Evolutionary conservation across 2,113 vertebrate species (phyloP), one percentile per base, ranked within the genome.

Genomic region (Solenodon paradoxus): DNA sequence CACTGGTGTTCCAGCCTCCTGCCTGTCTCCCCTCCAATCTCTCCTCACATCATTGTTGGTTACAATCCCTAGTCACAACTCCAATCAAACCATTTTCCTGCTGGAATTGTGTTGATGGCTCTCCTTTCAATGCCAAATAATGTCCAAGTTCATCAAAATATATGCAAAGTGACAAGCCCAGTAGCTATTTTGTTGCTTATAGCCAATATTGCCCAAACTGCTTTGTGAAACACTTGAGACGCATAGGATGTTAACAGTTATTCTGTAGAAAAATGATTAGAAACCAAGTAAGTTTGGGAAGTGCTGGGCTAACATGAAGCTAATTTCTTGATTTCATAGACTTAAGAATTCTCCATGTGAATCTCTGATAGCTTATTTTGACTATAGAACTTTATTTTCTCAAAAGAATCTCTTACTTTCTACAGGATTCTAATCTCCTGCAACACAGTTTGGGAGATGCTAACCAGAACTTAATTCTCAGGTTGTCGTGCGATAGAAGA

Each of bases 201-300:
- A 32, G 40, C 42, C 32, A 77, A 38, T 61, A 66, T 19, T 63
- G 13, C 11, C n/a, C 40, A 45, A 88, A 79, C 9, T 94, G 26
- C 88, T 95, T 94, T 90, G 35, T 88, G 38, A 96, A 93, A 80
- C 30, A 77, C 5, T 93, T 68, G 38, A 82, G 24, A 47, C 19
- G 57, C 49, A 53, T 42, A 32, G 68, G 9, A 82, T 87, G 1
- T 47, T 61, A 92, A 85, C 38, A 85, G 35, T 57, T 84, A 64
- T 92, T 53, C 59, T 57, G 28, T 91, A 15, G 51, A 79, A 55
- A 42, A 91, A n/a, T 9, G 11, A 78, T 8, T 78, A 66, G 64
- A 59, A 79, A 79, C 26, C 30, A 88, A 94, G 28, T 61, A 68
- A 47, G 8, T 74, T 51, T 59, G 20, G 26, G 63, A 81, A 49